Evolutionary conservation across 1,140 invertebrate genomes (phyloP).

Genomic region (Calycopis cecrops): DNA sequence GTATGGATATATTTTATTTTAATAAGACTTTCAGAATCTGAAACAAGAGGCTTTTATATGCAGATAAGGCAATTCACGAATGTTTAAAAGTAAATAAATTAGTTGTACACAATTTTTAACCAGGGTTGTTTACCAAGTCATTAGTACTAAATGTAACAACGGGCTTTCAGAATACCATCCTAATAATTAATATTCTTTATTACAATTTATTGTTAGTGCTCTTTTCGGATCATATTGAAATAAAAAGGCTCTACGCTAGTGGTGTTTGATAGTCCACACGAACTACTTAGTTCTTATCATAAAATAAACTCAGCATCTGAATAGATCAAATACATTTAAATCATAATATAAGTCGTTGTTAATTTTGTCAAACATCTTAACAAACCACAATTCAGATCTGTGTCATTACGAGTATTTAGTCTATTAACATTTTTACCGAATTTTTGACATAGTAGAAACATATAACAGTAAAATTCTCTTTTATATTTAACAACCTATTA

Average conservation of each 20-base stretch:
- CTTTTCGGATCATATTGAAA: background rate
- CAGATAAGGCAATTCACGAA: constrained; percentile 63
- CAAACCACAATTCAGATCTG: constrained; percentile 41
- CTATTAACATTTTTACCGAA: constrained; percentile 17
- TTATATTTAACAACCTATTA: constrained; percentile 70
- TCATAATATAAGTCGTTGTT: background rate
- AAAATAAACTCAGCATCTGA: too few relatives aligned
- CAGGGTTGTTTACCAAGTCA: constrained; percentile 59
- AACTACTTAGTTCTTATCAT: too few relatives aligned
- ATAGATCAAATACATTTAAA: too few relatives aligned
- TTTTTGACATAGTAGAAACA: constrained; percentile 51
- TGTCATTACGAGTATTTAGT: constrained; percentile 3
- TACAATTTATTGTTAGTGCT: constrained; percentile 45
- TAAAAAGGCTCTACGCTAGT: background rate
- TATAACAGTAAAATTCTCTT: constrained; percentile 67
- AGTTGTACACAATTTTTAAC: constrained; percentile 56
- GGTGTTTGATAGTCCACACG: too few relatives aligned
- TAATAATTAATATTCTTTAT: constrained; percentile 46
- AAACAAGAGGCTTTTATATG: constrained; percentile 57
- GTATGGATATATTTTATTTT: constrained; percentile 59
- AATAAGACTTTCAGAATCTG: constrained; percentile 69
- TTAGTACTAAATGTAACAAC: constrained; percentile 35
- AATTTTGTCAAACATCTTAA: background rate
- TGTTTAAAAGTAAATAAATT: constrained; percentile 61
- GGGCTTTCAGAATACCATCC: constrained; percentile 26